Conservation (phyloP, 2,888 invertebrate genomes). For the Meiosimyza platycephala region DNA sequence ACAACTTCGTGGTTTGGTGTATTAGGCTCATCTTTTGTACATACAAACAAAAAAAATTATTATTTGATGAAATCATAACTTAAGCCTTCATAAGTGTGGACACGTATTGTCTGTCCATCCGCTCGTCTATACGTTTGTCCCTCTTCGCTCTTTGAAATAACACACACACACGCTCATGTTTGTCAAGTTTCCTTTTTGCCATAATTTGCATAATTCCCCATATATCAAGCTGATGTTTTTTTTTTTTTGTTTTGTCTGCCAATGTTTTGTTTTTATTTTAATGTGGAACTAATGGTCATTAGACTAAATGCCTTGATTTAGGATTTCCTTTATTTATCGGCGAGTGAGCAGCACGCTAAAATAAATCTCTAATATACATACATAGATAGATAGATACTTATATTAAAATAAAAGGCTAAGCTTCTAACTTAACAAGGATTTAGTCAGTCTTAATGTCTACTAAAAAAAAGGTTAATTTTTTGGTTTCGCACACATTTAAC, state of each 20-base stretch:
- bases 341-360: background rate
- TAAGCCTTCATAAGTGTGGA: too few relatives aligned
- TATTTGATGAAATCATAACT: too few relatives aligned
- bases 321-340: background rate
- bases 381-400: background rate
- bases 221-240: slow-evolving; percentile 9
- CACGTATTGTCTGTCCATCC: too few relatives aligned
- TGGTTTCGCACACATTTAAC: too few relatives aligned
- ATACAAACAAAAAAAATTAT: too few relatives aligned
- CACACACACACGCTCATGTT: too few relatives aligned
- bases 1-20: too few relatives aligned
- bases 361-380: background rate
- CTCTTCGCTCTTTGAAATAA: too few relatives aligned
- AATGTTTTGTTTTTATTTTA: slow-evolving; percentile 6
- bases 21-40: too few relatives aligned
- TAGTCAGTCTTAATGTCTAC: background rate
- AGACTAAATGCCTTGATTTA: slow-evolving; percentile 4
- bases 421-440: background rate
- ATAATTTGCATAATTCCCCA: slow-evolving; percentile 25
- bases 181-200: background rate
- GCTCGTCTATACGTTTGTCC: too few relatives aligned
- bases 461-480: too few relatives aligned
- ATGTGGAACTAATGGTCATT: slow-evolving; percentile 11
- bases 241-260: too few relatives aligned
- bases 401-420: background rate